These are phyloP conservation scores for Limosa lapponica DNA, from an alignment of 2,797 vertebrate genomes.

Conservation along the genomic window DNA sequence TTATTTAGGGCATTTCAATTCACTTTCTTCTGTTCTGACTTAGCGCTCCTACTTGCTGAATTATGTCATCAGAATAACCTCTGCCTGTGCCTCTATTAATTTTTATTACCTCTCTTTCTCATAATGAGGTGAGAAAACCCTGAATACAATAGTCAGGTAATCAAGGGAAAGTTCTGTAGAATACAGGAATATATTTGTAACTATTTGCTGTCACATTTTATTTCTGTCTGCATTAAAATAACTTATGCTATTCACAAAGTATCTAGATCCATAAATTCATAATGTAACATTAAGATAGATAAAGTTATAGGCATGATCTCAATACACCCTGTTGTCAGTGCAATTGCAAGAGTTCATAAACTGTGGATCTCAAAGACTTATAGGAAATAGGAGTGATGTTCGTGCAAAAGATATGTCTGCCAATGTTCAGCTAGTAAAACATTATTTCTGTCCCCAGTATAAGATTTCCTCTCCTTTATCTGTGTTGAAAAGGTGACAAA, in stretches of 20 bases:
- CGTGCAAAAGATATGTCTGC: background rate
- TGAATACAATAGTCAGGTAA: background rate
- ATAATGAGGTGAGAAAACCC: slow-evolving; percentile 2
- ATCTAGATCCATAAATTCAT: background rate
- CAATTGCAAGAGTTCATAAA: background rate
- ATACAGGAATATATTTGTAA: background rate
- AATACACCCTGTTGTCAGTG: background rate
- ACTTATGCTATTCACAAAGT: background rate
- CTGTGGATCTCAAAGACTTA: background rate
- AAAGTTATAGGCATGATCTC: background rate
- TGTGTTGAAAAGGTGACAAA: background rate
- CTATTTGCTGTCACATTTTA: background rate
- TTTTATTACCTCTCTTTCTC: slow-evolving; percentile 20
- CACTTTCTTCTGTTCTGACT: background rate
- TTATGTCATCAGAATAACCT: background rate
- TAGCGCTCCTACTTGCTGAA: background rate
- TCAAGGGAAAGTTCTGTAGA: background rate
- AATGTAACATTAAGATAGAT: slow-evolving; percentile 10
- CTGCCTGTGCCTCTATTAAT: background rate
- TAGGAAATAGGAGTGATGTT: background rate
- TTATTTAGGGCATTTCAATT: slow-evolving; percentile 7
- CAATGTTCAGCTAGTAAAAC: background rate
- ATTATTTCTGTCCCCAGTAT: background rate
- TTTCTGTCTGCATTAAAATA: background rate
- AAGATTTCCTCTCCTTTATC: background rate